These are phyloP conservation scores for Caiman crocodilus DNA, from an alignment of 2,797 vertebrate genomes.

Conservation along the genomic window DNA sequence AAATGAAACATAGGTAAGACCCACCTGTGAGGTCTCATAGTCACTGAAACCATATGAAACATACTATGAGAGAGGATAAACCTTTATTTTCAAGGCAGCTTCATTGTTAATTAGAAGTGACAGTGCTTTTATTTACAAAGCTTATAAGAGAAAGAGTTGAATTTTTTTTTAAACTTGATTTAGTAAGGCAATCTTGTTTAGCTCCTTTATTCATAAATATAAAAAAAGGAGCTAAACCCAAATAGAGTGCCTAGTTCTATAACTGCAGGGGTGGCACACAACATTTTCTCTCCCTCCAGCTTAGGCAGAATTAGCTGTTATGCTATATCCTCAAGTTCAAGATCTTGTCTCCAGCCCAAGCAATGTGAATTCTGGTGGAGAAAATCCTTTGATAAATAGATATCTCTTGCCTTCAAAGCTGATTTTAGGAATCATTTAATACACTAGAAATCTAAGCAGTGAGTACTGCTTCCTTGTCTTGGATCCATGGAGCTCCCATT, in stretches of 20 bases:
- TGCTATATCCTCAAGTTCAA: too few species aligned
- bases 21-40: too few species aligned
- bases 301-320: too few species aligned
- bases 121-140: background rate
- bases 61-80: too few species aligned
- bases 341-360: background rate
- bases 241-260: background rate
- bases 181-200: too few species aligned
- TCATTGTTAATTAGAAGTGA: too few species aligned
- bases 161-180: too few species aligned
- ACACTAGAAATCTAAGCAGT: background rate
- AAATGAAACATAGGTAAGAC: too few species aligned
- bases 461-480: background rate
- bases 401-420: background rate
- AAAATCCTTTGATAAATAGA: background rate
- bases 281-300: too few species aligned
- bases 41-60: too few species aligned
- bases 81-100: too few species aligned
- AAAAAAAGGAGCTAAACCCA: background rate
- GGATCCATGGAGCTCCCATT: background rate
- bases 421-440: background rate
- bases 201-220: too few species aligned
- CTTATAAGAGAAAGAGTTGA: background rate
- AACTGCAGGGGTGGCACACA: background rate
- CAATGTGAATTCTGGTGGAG: background rate